Conservation (phyloP, 2,888 invertebrate species). For the Carcina quercana region DNA sequence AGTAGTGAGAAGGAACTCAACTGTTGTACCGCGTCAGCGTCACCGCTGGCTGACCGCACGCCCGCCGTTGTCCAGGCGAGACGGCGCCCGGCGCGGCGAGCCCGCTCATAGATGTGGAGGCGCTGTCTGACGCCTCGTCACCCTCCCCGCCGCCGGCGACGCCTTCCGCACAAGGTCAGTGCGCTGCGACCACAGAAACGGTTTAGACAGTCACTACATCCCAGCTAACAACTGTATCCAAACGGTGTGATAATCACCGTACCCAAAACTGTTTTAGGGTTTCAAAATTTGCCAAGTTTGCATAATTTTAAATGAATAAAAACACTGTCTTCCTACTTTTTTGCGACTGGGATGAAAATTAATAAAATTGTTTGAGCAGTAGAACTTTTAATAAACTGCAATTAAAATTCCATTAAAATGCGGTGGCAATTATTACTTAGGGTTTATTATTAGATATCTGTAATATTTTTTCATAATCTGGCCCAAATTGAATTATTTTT, state of each 20-base stretch:
- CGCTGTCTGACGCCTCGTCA: conserved; percentile 75
- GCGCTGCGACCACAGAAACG: conserved; percentile 38
- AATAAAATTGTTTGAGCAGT: no score
- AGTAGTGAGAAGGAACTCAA: conserved; percentile 2
- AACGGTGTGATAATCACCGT: background rate
- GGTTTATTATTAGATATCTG: no score
- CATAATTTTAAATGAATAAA: no score
- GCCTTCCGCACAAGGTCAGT: conserved; percentile 74
- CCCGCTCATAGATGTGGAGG: conserved; percentile 80
- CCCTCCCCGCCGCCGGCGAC: conserved; percentile 65
- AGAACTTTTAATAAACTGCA: no score
- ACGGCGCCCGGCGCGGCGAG: conserved; percentile 76
- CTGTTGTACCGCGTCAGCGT: background rate
- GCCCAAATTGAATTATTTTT: no score
- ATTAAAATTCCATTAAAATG: no score
- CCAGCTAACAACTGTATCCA: background rate
- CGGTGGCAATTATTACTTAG: no score
- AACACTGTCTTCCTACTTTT: no score
- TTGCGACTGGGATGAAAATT: no score
- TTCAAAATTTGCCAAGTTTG: background rate
- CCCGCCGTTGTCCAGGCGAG: conserved; percentile 72
- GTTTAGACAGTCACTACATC: conserved; percentile 40
- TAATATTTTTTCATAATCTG: no score
- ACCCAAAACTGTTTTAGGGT: background rate
- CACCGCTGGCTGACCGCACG: conserved; percentile 5